phyloP scores from a whole-genome alignment of 2,888 invertebrate genomes.

The Netelia melanura region DNA sequence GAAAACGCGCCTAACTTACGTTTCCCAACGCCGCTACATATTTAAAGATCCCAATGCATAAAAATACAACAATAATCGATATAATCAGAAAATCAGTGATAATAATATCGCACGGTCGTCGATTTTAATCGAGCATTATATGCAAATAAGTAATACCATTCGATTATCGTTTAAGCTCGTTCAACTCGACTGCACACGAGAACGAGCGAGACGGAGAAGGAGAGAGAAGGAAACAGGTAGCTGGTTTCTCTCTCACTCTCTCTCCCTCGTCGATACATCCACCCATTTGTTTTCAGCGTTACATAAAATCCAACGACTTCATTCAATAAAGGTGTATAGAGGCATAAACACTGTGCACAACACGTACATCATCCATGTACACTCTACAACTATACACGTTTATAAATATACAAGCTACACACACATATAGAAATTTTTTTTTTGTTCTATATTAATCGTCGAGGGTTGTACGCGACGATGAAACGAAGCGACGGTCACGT shows the following conservation, averaged over 20 bases:
- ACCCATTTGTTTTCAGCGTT: conserved; percentile 41
- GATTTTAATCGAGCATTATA: background rate
- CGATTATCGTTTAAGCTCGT: conserved; percentile 29
- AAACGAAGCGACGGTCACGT: conserved; percentile 8
- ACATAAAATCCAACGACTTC: conserved; percentile 46
- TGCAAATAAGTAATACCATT: background rate
- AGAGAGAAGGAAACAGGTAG: background rate
- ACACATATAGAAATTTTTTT: background rate
- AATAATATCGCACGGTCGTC: background rate
- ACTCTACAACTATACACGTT: background rate
- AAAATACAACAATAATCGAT: background rate
- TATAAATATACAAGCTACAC: background rate
- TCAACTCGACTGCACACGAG: conserved; percentile 39
- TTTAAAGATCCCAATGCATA: too few relatives aligned
- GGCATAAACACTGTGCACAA: conserved; percentile 30
- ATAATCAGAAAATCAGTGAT: background rate
- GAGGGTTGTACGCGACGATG: conserved; percentile 27
- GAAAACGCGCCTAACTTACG: too few relatives aligned
- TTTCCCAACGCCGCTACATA: too few relatives aligned
- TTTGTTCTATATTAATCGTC: conserved; percentile 45
- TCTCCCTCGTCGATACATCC: background rate
- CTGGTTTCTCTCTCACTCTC: background rate
- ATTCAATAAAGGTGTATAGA: conserved; percentile 42
- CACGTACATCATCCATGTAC: background rate
- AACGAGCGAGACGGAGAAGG: background rate